Evolutionary conservation across 2,113 vertebrate genomes (phyloP).

Genomic region (Trochalopteron elliotii): DNA sequence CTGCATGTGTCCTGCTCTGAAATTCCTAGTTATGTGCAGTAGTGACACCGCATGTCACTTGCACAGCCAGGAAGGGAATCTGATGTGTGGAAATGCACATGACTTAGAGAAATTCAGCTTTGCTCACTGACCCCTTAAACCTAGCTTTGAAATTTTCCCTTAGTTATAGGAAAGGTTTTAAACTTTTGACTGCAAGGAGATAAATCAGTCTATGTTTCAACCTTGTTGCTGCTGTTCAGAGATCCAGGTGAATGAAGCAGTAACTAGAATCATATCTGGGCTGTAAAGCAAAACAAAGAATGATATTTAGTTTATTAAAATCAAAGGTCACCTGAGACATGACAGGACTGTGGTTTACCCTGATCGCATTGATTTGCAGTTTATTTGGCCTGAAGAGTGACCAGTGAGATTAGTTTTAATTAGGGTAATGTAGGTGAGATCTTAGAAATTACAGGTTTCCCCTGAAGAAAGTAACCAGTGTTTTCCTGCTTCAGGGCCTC

Average conservation of each 20-base stretch:
- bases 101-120: not conserved
- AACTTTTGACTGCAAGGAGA: not conserved
- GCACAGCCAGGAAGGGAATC: not conserved
- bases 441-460: not conserved
- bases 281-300: not conserved
- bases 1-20: not conserved
- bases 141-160: not conserved
- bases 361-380: not conserved
- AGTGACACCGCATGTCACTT: not conserved
- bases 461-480: not conserved
- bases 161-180: not conserved
- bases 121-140: not conserved
- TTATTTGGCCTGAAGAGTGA: not conserved
- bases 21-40: not conserved
- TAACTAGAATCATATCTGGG: not conserved
- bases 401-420: not conserved
- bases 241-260: not conserved
- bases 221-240: not conserved
- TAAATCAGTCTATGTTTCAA: not conserved
- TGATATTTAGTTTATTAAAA: not conserved
- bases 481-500: not conserved
- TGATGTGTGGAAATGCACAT: not conserved
- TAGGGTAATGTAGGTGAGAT: not conserved
- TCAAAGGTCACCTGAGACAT: not conserved
- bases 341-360: not conserved